A percentile compares a stretch with the other conserved stretches of the same genome.
Evolutionary conservation across 2,113 vertebrate genomes (phyloP).

Genomic region (Burhinus bistriatus): DNA sequence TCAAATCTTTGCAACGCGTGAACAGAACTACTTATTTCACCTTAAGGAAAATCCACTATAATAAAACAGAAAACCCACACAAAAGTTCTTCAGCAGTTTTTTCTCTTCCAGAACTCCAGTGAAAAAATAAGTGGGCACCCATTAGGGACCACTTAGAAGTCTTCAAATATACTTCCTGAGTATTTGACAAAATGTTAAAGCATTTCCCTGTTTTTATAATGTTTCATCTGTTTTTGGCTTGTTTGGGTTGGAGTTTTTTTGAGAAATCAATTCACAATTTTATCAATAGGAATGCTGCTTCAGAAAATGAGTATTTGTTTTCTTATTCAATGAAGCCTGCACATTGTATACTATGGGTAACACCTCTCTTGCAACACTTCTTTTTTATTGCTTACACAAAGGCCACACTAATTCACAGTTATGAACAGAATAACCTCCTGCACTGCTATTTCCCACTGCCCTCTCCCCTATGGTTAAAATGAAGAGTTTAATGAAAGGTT

Average conservation of each 20-base stretch:
- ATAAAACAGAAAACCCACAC: background rate
- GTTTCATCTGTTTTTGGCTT: background rate
- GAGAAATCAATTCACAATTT: background rate
- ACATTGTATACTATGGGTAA: background rate
- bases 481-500: conserved; percentile 17
- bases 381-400: background rate
- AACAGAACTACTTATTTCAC: background rate
- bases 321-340: background rate
- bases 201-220: background rate
- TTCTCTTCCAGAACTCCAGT: background rate
- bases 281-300: background rate
- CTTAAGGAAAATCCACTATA: background rate
- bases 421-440: background rate
- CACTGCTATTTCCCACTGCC: background rate
- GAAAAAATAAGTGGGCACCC: background rate
- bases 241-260: background rate
- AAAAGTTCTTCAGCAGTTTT: background rate
- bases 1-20: background rate
- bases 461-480: conserved; percentile 17
- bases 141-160: background rate
- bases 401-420: background rate
- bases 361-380: background rate
- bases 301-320: background rate
- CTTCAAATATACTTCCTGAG: background rate
- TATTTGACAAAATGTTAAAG: background rate